Evolutionary conservation across 2,113 vertebrate species (phyloP), one percentile per base, ranked within the genome.

Genomic region (Alethe diademata): DNA sequence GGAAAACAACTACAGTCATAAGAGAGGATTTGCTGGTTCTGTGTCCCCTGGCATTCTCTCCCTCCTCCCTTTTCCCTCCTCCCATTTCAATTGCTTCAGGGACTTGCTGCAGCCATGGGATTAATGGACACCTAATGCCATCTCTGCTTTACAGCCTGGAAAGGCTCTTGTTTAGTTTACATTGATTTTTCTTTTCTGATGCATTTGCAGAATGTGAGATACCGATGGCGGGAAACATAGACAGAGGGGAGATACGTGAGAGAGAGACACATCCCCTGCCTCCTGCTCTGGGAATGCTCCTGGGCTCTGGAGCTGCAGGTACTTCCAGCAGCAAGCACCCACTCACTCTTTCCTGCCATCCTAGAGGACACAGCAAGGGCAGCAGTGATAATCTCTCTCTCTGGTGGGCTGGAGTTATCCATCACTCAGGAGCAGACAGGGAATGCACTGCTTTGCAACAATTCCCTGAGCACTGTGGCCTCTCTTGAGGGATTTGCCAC

Each of bases 131-230:
- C 84, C 71, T 92, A 93, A 94, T 89, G 73, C 91, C 95, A 83
- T 94, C 92, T 93, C 94, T 82, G 78, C 87, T 94, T 97, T 95
- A 95, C 90, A 91, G 88, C 90, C 96, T 88, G 74, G 75, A 97
- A 97, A 97, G 78, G 86, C 92, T 97, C 96, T 93, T 93, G 84
- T 95, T 95, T 95, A 80, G 76, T 97, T 97, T 96, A 85, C 97
- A 97, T 97, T 96, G 97, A 97, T 97, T 98, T 98, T 96, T 96
- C 95, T 97, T 92, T 95, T 97, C 96, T 97, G 95, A 97, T 97
- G 94, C 96, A 96, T 98, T 97, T 98, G 89, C 93, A 97, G 96
- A 97, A 97, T 93, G 94, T 84, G 94, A 98, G 97, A 95, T 92
- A 84, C 79, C 2, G 3, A 96, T 81, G 95, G 88, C 6, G 62